These are phyloP conservation scores for Parnassius glacialis DNA, from an alignment of 2,888 invertebrate genomes.

Conservation along the genomic window DNA sequence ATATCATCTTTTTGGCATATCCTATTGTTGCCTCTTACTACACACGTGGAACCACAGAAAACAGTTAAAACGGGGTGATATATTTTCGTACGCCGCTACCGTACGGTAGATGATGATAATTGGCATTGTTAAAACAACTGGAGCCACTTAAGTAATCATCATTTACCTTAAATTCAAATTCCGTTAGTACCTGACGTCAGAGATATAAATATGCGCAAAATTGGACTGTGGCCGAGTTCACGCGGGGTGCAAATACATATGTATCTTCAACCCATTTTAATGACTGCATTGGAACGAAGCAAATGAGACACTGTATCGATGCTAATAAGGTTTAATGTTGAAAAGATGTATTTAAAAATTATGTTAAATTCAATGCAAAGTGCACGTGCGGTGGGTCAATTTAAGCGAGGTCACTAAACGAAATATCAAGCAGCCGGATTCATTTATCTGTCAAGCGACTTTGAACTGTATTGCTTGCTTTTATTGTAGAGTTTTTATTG, in stretches of 20 bases:
- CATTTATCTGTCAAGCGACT: slow-evolving; percentile 51
- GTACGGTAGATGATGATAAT: too few relatives aligned
- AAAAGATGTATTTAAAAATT: slow-evolving; percentile 29
- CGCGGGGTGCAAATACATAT: slow-evolving; percentile 41
- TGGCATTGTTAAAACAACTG: too few relatives aligned
- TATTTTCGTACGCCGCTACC: too few relatives aligned
- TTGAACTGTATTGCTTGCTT: not conserved
- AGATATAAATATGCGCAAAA: slow-evolving; percentile 52
- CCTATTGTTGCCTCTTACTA: too few relatives aligned
- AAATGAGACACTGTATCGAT: slow-evolving; percentile 39
- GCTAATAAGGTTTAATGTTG: slow-evolving; percentile 36
- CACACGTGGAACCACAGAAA: too few relatives aligned
- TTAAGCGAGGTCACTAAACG: slow-evolving; percentile 62
- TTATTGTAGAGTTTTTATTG: slow-evolving; percentile 10
- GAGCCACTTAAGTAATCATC: too few relatives aligned
- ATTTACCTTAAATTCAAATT: not conserved
- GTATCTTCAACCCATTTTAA: too few relatives aligned
- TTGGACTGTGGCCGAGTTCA: slow-evolving; percentile 49
- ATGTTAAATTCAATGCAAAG: slow-evolving; percentile 43
- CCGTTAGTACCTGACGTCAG: slow-evolving; percentile 40
- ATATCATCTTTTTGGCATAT: too few relatives aligned
- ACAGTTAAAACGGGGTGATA: too few relatives aligned
- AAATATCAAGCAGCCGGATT: slow-evolving; percentile 70
- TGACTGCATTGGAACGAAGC: slow-evolving; percentile 27
- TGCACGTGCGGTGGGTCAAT: slow-evolving; percentile 57